Percentiles rank a stretch among this genome's conserved stretches.
phyloP scores from a whole-genome alignment of 2,888 invertebrate species.

The Amaurobius ferox region DNA sequence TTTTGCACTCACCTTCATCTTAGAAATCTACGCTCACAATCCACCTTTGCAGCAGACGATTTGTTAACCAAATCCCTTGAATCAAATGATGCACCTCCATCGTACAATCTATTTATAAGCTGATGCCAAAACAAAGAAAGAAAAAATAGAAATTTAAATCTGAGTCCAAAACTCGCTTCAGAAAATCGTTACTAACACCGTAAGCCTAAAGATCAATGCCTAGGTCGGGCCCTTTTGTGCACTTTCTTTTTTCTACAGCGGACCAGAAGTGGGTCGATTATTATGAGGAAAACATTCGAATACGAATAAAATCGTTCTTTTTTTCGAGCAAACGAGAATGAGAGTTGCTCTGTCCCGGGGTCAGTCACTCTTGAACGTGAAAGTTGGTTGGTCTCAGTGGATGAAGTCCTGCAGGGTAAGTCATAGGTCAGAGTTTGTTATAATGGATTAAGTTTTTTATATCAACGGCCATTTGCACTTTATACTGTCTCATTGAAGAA shows the following conservation, averaged over 20 bases:
- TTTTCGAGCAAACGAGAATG: not conserved
- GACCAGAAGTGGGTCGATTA: not conserved
- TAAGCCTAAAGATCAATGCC: not conserved
- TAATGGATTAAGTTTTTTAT: too few relatives aligned
- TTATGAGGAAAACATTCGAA: not conserved
- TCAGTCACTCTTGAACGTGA: not conserved
- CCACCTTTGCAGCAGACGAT: not conserved
- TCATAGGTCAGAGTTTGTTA: too few relatives aligned
- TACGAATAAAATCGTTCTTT: too few relatives aligned
- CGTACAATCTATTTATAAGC: not conserved
- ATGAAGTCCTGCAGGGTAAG: too few relatives aligned
- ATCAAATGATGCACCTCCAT: not conserved
- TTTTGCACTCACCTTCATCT: not conserved
- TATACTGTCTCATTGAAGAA: too few relatives aligned
- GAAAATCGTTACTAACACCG: not conserved
- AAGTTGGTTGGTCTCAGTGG: too few relatives aligned
- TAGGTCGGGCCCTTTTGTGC: not conserved
- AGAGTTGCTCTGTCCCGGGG: not conserved
- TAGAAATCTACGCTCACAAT: not conserved
- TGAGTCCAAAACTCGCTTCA: too few relatives aligned
- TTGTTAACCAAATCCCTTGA: not conserved
- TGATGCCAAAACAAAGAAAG: not conserved
- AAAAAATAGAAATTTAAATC: not conserved
- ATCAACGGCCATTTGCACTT: too few relatives aligned
- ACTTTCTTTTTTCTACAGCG: not conserved